Evolutionary conservation across 2,888 invertebrate genomes (phyloP).

Genomic region (Pterostichus madidus): DNA sequence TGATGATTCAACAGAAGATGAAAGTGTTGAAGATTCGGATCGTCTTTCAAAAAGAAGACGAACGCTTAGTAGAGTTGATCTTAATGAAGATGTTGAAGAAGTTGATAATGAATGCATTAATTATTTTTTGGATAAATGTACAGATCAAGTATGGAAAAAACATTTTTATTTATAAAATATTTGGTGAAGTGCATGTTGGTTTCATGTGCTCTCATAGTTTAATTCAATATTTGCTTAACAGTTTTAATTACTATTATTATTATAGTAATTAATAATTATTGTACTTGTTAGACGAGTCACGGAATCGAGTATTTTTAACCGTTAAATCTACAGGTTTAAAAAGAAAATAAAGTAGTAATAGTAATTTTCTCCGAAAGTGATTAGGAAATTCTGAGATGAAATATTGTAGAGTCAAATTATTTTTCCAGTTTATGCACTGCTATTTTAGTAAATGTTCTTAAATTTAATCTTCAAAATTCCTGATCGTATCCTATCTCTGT

Average conservation of each 20-base stretch:
- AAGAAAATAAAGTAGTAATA: too few relatives aligned
- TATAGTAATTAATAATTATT: slow-evolving; percentile 35
- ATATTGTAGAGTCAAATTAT: too few relatives aligned
- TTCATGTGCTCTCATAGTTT: slow-evolving; percentile 13
- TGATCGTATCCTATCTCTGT: too few relatives aligned
- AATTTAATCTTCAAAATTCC: too few relatives aligned
- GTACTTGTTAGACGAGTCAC: slow-evolving; percentile 7
- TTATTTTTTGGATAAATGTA: slow-evolving; percentile 73
- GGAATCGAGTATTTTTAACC: slow-evolving; percentile 6
- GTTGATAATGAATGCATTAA: slow-evolving; percentile 72
- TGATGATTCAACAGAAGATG: slow-evolving; percentile 6
- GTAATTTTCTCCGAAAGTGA: too few relatives aligned
- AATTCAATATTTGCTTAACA: neutral
- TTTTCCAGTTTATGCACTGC: too few relatives aligned
- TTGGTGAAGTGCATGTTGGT: neutral
- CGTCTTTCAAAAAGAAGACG: slow-evolving; percentile 42
- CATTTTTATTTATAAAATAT: slow-evolving; percentile 22
- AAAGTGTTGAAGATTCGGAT: slow-evolving; percentile 24
- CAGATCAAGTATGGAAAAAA: slow-evolving; percentile 72
- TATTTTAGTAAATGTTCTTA: too few relatives aligned
- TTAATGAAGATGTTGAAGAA: slow-evolving; percentile 63
- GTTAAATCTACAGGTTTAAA: slow-evolving; percentile 36
- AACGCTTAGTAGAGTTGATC: slow-evolving; percentile 51
- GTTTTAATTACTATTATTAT: slow-evolving; percentile 44
- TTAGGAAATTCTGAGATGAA: too few relatives aligned